phyloP scores from a whole-genome alignment of 1,140 invertebrate species.

The Drosophila busckii region DNA sequence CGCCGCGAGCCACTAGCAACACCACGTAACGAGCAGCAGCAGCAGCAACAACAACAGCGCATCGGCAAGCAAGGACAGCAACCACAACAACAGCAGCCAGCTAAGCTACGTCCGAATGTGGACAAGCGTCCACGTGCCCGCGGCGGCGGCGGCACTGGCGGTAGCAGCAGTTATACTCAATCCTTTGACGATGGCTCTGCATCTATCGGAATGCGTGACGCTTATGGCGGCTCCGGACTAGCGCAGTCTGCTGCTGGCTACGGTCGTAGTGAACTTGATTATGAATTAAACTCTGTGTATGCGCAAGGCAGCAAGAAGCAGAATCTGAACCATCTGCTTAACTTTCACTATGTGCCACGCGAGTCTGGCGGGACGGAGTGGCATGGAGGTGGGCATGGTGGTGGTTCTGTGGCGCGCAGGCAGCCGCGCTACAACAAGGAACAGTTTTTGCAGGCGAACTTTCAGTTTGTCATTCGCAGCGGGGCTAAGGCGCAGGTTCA shows the following conservation, averaged over 20 bases:
- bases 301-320: slow-evolving; percentile 92
- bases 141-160: slow-evolving; percentile 11
- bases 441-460: slow-evolving; percentile 95
- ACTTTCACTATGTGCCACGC: slow-evolving; percentile 88
- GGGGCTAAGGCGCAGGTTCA: slow-evolving; percentile 85
- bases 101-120: slow-evolving; percentile 67
- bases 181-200: slow-evolving; percentile 28
- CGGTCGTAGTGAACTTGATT: slow-evolving; percentile 78
- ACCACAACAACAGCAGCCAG: slow-evolving; percentile 42
- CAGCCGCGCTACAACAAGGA: slow-evolving; percentile 90
- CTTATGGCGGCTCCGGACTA: slow-evolving; percentile 64
- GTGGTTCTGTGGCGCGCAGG: slow-evolving; percentile 79
- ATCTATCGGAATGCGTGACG: slow-evolving; percentile 34
- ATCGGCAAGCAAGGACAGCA: slow-evolving; percentile 30
- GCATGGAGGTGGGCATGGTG: slow-evolving; percentile 43
- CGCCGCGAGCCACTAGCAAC: slow-evolving; percentile 61
- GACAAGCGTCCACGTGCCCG: slow-evolving; percentile 71
- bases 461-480: slow-evolving; percentile 94
- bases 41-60: slow-evolving; percentile 45
- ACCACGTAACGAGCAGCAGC: slow-evolving; percentile 58
- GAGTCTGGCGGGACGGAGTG: slow-evolving; percentile 70
- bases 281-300: slow-evolving; percentile 90
- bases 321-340: slow-evolving; percentile 94
- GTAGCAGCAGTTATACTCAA: slow-evolving; percentile 10
- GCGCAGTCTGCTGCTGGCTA: slow-evolving; percentile 36